phyloP scores from a whole-genome alignment of 2,888 invertebrate species.

The Eristalis tenax region DNA sequence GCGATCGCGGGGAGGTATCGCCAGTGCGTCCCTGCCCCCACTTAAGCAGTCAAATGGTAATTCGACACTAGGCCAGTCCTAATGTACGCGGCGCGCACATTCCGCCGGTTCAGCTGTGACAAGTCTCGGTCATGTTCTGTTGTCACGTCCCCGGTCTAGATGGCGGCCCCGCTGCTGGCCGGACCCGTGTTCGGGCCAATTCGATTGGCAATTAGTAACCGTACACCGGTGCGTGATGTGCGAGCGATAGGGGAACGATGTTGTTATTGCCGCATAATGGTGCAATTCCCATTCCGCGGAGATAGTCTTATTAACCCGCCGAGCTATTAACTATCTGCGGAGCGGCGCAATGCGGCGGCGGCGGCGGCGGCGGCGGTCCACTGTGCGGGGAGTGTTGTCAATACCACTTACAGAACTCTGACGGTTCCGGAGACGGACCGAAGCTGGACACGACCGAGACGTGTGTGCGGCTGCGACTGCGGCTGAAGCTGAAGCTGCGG shows the following conservation, averaged over 20 bases:
- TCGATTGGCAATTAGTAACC: conserved; percentile 62
- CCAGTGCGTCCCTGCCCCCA: neutral
- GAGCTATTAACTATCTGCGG: conserved; percentile 49
- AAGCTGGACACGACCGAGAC: neutral
- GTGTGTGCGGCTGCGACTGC: neutral
- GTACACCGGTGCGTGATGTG: conserved; percentile 49
- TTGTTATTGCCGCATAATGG: conserved; percentile 58
- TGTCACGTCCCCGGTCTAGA: conserved; percentile 21
- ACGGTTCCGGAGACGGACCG: conserved; percentile 40
- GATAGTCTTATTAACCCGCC: conserved; percentile 42
- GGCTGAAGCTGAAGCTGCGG: neutral
- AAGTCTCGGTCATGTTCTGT: conserved; percentile 35
- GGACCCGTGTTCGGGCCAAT: conserved; percentile 26
- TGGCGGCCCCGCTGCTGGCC: neutral
- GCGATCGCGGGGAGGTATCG: neutral
- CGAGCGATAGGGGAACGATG: conserved; percentile 42
- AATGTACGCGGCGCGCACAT: conserved; percentile 18
- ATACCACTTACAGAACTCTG: conserved; percentile 52
- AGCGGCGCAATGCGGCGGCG: neutral
- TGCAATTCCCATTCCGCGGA: conserved; percentile 58
- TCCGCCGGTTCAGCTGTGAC: conserved; percentile 10
- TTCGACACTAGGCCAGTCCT: conserved; percentile 39
- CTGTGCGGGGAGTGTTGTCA: conserved; percentile 27
- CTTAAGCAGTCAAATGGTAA: conserved; percentile 26
- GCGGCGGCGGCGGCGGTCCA: too few species aligned